Base-by-base conservation (phyloP, 2,888 invertebrate genomes). In the Cancer borealis region DNA sequence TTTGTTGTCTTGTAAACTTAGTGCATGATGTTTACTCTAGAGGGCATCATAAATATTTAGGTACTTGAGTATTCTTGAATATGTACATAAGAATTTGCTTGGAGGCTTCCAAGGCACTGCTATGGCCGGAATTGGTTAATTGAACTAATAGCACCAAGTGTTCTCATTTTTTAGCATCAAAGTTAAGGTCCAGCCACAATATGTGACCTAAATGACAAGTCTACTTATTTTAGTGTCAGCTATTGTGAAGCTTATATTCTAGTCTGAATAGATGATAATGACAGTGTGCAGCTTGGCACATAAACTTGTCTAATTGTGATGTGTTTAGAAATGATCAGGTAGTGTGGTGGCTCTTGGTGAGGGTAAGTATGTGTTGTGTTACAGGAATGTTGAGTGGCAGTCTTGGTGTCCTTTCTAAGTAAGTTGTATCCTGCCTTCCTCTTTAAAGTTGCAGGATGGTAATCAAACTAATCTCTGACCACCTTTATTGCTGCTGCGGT, bases 21-120 rank as follows among this genome's bases (percentile, higher is more conserved):
- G 5, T 73, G n/a, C 73, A 73, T 73, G 73, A 6, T 73, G 73
- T 26, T 3, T 73, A 73, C 73, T 73, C 26, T n/a, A 5, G 73
- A n/a, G 10, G 10, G 73, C 2, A 5, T 73, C 73, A 54, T 12
- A 12, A 54, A 54, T 73, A 26, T n/a, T 73, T 73, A 5, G 26
- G 4, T 26, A 73, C 10, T 73, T 10, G 10, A 73, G 60, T 60
- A 54, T 54, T 73, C 21, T 73, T 73, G 39, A 39, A 84, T 12
- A 10, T 84, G 26, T 84, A 12, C 84, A 84, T 84, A 39, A 79
- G n/a, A 84, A 26, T 14, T 39, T 84, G 14, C 39, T 12, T 84
- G 84, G 84, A 84, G 84, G 14, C 12, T 79, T 14, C 39, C 39
- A 84, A 84, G 39, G 84, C 84, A 84, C 84, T 84, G 84, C 84